Evolutionary conservation across 2,888 invertebrate species (phyloP), one percentile per base, ranked within the genome.

Genomic region (Cosmia pyralina): DNA sequence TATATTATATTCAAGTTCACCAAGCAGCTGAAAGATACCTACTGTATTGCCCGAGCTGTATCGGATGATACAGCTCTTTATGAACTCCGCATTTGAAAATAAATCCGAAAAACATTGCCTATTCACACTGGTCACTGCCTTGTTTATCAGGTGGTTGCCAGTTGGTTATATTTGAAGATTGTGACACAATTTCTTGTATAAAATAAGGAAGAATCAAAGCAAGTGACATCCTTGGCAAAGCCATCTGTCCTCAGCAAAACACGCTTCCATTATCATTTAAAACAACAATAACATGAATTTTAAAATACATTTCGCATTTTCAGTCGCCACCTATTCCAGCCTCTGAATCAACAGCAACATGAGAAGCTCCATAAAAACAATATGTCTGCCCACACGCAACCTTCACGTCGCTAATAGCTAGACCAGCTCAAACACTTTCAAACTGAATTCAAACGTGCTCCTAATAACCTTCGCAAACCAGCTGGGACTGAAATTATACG

Each of bases 391-490:
- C 85, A 89, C 90, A 65, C 82, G 62, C 72, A 90, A 85, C 90
- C 90, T 90, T 90, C 88, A 69, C 62, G 66, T 80, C 71, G 46
- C 69, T 79, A 77, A 83, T 78, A 85, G 83, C 65, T 82, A 83
- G 81, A 79, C 78, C 83, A 82, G 79, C 84, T 78, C 72, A 28
- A 79, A 74, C 72, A 88, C 88, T 89, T 90, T 90, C 85, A 87
- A 88, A 85, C 69, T 74, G 72, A 80, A 84, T 81, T 72, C 76
- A 77, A 85, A 81, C 90, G 91, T 92, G 92, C 79, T 88, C 78
- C 69, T 72, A 81, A 83, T 73, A 91, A 83, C 92, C 92, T 92
- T 92, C 91, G 77, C 77, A 78, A 89, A 89, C 89, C 85, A 87
- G 81, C 81, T 86, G 84, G 83, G 84, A 85, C 84, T 84, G 85